phyloP scores from a whole-genome alignment of 30 jellyfish, hydroid and myxozoan species.

The Cassiopea xamachana region DNA sequence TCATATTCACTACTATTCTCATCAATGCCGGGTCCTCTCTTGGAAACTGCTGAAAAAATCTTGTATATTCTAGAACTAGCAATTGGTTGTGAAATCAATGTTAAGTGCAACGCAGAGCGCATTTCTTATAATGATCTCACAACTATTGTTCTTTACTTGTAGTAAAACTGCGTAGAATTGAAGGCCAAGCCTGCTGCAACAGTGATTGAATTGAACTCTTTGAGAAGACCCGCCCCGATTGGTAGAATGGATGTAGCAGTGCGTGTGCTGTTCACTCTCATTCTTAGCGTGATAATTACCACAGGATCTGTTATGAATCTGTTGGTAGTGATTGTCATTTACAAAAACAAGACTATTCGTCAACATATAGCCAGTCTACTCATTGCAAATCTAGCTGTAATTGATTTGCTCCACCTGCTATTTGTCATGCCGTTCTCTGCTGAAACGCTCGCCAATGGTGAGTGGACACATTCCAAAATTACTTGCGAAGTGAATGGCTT shows the following conservation, averaged over 20 bases:
- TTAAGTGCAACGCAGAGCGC: no score
- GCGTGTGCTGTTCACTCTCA: slow-evolving; percentile 47
- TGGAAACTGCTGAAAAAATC: no score
- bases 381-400: slow-evolving; percentile 73
- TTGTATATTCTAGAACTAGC: no score
- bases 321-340: slow-evolving; percentile 66
- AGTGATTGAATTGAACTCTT: not conserved
- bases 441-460: slow-evolving; percentile 21
- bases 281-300: slow-evolving; percentile 40
- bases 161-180: not conserved
- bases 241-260: slow-evolving; percentile 9
- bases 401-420: slow-evolving; percentile 75
- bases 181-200: not conserved
- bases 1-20: no score
- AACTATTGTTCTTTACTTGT: not conserved
- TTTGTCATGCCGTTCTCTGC: slow-evolving; percentile 90
- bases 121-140: no score
- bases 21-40: no score
- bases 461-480: slow-evolving; percentile 53
- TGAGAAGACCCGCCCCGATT: not conserved
- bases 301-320: slow-evolving; percentile 69
- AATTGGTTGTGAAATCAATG: no score
- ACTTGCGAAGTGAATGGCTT: slow-evolving; percentile 59
- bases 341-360: slow-evolving; percentile 69
- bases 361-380: slow-evolving; percentile 79